phyloP scores from a whole-genome alignment of 2,888 invertebrate genomes.

The Nymphalis c-album region DNA sequence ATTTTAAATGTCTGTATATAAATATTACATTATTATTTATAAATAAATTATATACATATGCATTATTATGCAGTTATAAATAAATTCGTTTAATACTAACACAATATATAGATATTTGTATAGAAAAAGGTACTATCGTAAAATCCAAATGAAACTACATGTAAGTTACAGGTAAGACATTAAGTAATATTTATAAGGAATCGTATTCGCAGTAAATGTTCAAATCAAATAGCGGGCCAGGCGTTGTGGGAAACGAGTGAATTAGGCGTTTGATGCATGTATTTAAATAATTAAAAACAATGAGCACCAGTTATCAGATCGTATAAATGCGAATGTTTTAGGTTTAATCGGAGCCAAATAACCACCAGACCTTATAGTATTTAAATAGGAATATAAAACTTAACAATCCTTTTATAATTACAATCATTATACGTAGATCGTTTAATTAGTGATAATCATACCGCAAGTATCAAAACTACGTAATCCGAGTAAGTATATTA shows the following conservation, averaged over 20 bases:
- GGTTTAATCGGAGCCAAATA: slow-evolving; percentile 1
- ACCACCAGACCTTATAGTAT: not conserved
- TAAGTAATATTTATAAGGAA: not conserved
- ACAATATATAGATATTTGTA: too few species aligned
- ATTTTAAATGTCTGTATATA: not conserved
- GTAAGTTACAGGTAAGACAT: too few species aligned
- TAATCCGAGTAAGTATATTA: too few species aligned
- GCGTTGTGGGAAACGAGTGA: slow-evolving; percentile 20
- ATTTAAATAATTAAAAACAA: slow-evolving; percentile 32
- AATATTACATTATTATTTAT: not conserved
- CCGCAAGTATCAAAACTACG: too few species aligned
- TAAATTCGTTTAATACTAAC: not conserved
- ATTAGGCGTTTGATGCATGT: slow-evolving; percentile 21
- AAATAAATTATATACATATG: too few species aligned
- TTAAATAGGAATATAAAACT: not conserved
- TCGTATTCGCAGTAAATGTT: not conserved
- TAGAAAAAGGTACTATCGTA: too few species aligned
- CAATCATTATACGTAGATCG: too few species aligned
- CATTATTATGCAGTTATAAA: too few species aligned
- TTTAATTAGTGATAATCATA: too few species aligned
- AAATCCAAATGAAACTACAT: too few species aligned
- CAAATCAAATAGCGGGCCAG: slow-evolving; percentile 1
- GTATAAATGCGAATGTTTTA: slow-evolving; percentile 20
- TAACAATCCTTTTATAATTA: too few species aligned
- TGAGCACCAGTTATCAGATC: slow-evolving; percentile 21